Base-by-base conservation (phyloP, 2,797 vertebrate species). In the Liparis tanakae region DNA sequence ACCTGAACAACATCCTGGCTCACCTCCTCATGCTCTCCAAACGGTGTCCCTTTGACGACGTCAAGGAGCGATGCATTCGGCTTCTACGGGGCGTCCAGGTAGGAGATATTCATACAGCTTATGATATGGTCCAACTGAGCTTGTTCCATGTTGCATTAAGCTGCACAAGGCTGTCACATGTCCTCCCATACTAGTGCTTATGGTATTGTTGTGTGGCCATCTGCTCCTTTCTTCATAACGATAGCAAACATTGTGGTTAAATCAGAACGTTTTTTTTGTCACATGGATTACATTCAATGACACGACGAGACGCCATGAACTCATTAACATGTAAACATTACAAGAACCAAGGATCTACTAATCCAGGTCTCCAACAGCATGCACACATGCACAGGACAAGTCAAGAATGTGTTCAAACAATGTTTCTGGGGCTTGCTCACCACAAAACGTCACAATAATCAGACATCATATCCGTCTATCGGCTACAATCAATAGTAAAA, bases 1-100 rank as follows among this genome's bases (percentile, higher is more conserved):
- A 95, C 37, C 88, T 98, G 85, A 96, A 96, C 61, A 89, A 90
- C 80, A 89, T 93, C 76, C 92, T 99, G 83, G 96, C 95, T 51
- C 96, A 95, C 1, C 91, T 99, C 69, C 96, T 99, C 63, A 96
- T 98, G 97, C 95, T 99, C 2, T 95, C 97, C 92, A 96, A 92
- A 85, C 94, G 95, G 13, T 98, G 97, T 77, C 97, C 97, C 43
- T 97, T 96, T 81, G 90, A 93, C 81, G 96, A 99, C 33, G 95
- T 98, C 76, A 94, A 93, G 77, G 91, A 95, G 83, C 94, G 90
- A 76, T 96, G 95, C 43, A 43, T 85, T 22, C 91, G 92, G n/a
- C 94, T 98, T 79, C 94, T 99, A 43, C 83, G 86, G 76, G 84
- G 70, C 2, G 93, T 97, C 72, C 97, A 99, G 96, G 98, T 99